Percentiles rank a stretch among this genome's conserved stretches.
These are phyloP conservation scores for Toxotes chatareus DNA, from an alignment of 2,113 vertebrate species.

Conservation along the genomic window DNA sequence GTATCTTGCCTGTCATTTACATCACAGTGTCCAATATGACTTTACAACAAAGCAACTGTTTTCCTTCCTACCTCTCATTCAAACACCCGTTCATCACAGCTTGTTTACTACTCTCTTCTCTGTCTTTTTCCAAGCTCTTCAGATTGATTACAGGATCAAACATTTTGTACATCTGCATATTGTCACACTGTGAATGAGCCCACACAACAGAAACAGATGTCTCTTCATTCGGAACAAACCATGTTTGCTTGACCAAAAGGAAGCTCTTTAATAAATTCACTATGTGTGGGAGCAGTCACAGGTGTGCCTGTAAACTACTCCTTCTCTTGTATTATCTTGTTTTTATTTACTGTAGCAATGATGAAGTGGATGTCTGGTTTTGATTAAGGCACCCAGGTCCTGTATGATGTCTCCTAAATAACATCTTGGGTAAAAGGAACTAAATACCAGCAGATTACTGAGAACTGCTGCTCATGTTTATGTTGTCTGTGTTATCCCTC, in stretches of 20 bases:
- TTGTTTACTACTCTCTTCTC: too few species aligned
- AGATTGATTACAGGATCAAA: too few species aligned
- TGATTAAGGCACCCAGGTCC: not conserved
- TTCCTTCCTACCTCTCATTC: too few species aligned
- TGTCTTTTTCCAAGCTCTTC: too few species aligned
- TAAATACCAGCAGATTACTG: not conserved
- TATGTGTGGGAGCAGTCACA: too few species aligned
- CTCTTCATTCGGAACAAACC: not conserved
- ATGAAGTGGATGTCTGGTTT: not conserved
- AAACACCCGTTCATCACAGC: too few species aligned
- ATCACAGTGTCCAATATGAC: too few species aligned
- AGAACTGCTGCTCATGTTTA: not conserved
- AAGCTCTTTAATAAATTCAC: too few species aligned
- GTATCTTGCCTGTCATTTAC: too few species aligned
- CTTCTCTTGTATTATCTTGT: not conserved
- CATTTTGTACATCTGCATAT: not conserved
- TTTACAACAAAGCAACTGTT: too few species aligned
- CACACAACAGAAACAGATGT: not conserved
- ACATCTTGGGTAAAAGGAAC: not conserved
- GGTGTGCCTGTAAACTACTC: too few species aligned
- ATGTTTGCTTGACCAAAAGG: too few species aligned
- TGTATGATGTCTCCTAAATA: not conserved
- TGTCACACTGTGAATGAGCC: not conserved
- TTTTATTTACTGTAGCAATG: not conserved
- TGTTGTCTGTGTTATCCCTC: not conserved